Evolutionary conservation across 2,797 vertebrate genomes (phyloP), one percentile per base, ranked within the genome.

Genomic region (Hoplostethus mediterraneus): DNA sequence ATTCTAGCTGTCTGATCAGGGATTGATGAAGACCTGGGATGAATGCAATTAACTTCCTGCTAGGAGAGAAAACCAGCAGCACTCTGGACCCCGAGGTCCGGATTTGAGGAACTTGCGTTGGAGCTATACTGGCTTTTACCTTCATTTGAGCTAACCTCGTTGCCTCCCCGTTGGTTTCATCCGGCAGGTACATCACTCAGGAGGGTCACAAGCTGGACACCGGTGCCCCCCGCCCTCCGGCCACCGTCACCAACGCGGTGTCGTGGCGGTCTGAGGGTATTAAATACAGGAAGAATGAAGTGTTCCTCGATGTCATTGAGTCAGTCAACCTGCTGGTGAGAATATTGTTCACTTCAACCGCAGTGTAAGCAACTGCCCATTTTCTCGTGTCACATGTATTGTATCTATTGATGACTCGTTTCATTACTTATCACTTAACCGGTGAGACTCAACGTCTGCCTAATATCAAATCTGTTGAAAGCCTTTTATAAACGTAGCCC

Each of bases 231-330:
- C 94, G 96, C 17, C 96, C 96, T 0, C 96, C 96, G 0, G 96
- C 96, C 70, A 97, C 96, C 0, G 96, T 97, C 60, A 97, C 96
- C 28, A 97, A 97, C 0, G 96, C 96, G 0, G 96, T 97, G 25
- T 97, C 96, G 0, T 97, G 96, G 96, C 91, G 96, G 57, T 97
- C 96, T 0, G 96, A 97, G 85, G 96, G 96, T 63, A 97, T 97
- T 75, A 97, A 96, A 87, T 97, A 97, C 83, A 95, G 96, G 88
- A 97, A 97, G 85, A 97, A 97, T 0, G 96, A 97, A 86, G 96
- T 97, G 61, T 97, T 97, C 90, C 77, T 97, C 84, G 96, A 97
- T 0, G 96, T 97, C 85, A 97, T 97, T 2, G 96, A 97, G 82
- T 97, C 96, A 0, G 96, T 97, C 49, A 97, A 97, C 82, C 95